A percentile compares a stretch with the other conserved stretches of the same genome.
phyloP scores from a whole-genome alignment of 2,113 vertebrate genomes.

The Sphyrna mokarran region DNA sequence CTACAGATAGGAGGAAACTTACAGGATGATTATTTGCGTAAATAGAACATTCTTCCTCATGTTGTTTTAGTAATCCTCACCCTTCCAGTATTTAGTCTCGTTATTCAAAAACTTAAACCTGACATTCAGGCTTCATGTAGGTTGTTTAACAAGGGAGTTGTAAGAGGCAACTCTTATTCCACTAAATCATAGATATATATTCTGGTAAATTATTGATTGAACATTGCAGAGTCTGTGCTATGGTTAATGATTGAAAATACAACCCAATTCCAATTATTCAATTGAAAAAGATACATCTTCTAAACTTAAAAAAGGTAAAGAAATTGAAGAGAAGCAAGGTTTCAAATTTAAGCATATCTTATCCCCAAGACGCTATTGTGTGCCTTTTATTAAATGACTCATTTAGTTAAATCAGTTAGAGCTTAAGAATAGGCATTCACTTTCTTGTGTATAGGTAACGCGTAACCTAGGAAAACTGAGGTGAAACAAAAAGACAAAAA shows the following conservation, averaged over 20 bases:
- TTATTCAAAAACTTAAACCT: background rate
- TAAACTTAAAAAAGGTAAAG: background rate
- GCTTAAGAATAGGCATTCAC: background rate
- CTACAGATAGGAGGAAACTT: background rate
- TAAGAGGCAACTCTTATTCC: background rate
- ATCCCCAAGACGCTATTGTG: background rate
- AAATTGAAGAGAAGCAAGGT: background rate
- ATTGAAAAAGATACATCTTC: background rate
- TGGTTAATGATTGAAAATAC: slow-evolving; percentile 1
- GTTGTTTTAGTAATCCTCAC: background rate
- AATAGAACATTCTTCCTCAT: background rate
- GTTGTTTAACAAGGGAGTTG: no score
- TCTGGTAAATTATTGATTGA: background rate
- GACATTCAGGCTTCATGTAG: background rate
- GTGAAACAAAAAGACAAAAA: background rate
- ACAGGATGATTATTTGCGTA: background rate
- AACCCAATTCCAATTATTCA: no score
- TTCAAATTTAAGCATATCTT: background rate
- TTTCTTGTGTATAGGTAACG: background rate
- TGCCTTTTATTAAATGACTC: background rate
- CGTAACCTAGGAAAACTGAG: background rate
- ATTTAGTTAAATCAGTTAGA: background rate
- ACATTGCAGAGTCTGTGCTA: background rate
- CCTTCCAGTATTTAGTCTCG: background rate
- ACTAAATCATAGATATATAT: background rate